Evolutionary conservation across 2,888 invertebrate species (phyloP).

Genomic region (Eristalis tenax): DNA sequence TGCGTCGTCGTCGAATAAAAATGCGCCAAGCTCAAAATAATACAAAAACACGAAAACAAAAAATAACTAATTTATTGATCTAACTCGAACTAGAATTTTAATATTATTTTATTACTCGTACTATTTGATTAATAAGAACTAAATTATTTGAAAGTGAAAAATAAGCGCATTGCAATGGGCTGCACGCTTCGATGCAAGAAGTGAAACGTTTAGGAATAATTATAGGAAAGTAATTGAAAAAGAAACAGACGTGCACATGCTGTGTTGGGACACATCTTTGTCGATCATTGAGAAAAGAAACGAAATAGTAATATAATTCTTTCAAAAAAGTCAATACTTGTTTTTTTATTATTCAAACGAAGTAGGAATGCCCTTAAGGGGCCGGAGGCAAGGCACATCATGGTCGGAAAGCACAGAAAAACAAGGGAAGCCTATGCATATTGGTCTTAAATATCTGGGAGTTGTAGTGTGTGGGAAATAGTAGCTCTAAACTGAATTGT

Average conservation of each 20-base stretch:
- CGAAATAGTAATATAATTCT: constrained; percentile 3
- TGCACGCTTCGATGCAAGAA: constrained; percentile 38
- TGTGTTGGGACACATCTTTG: constrained; percentile 47
- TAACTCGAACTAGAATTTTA: constrained; percentile 29
- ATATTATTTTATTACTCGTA: constrained; percentile 32
- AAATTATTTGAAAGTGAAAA: constrained; percentile 57
- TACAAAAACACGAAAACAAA: constrained; percentile 22
- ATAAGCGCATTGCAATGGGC: constrained; percentile 22
- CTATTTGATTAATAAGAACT: constrained; percentile 40
- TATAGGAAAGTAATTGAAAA: not conserved
- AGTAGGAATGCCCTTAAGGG: no score
- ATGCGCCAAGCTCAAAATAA: constrained; percentile 63
- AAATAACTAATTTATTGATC: constrained; percentile 37
- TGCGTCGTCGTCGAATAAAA: constrained; percentile 46
- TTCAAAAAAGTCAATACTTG: not conserved
- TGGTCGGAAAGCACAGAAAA: no score
- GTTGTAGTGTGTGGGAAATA: no score
- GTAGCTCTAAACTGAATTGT: no score
- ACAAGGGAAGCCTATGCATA: no score
- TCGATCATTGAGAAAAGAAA: constrained; percentile 27
- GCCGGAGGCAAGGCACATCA: no score
- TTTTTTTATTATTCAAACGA: not conserved
- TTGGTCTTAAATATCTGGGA: no score
- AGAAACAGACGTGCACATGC: constrained; percentile 14
- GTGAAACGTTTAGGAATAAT: constrained; percentile 33